These are phyloP conservation scores for Molossus molossus DNA, from an alignment of 2,797 vertebrate species.

Conservation along the genomic window DNA sequence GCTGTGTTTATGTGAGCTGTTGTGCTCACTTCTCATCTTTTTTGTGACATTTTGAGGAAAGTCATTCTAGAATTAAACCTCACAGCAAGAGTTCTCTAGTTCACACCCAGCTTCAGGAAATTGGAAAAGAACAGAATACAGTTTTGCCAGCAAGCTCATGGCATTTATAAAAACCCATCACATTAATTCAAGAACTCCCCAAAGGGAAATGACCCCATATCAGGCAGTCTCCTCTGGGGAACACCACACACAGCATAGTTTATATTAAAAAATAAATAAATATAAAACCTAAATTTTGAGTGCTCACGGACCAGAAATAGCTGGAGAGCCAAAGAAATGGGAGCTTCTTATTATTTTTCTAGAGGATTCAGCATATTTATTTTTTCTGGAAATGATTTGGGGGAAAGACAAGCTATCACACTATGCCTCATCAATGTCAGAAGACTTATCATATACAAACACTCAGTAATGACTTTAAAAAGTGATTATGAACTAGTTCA, in stretches of 20 bases:
- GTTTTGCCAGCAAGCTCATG: conserved; percentile 33
- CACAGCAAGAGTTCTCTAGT: not conserved
- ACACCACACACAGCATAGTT: not conserved
- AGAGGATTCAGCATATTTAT: conserved; percentile 53
- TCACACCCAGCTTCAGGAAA: conserved; percentile 61
- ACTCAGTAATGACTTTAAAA: conserved; percentile 86
- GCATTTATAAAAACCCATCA: not conserved
- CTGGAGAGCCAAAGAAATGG: not conserved
- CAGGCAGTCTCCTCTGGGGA: not conserved
- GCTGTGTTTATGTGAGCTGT: conserved; percentile 35
- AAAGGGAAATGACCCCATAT: not conserved
- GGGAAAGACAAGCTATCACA: conserved; percentile 30
- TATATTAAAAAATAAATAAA: not conserved
- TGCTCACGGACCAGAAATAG: not conserved
- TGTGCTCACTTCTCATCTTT: conserved; percentile 27
- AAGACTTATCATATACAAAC: conserved; percentile 84
- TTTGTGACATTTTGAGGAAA: conserved; percentile 38
- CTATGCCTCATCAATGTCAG: conserved; percentile 74
- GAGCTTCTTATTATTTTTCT: conserved; percentile 52
- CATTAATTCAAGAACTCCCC: conserved; percentile 24
- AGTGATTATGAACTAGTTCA: conserved; percentile 87
- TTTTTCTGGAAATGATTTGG: conserved; percentile 69
- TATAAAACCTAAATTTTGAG: not conserved
- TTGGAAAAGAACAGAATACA: not conserved
- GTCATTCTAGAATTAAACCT: not conserved